Conservation (phyloP, 2,888 invertebrate species). For the Margaritifera margaritifera region DNA sequence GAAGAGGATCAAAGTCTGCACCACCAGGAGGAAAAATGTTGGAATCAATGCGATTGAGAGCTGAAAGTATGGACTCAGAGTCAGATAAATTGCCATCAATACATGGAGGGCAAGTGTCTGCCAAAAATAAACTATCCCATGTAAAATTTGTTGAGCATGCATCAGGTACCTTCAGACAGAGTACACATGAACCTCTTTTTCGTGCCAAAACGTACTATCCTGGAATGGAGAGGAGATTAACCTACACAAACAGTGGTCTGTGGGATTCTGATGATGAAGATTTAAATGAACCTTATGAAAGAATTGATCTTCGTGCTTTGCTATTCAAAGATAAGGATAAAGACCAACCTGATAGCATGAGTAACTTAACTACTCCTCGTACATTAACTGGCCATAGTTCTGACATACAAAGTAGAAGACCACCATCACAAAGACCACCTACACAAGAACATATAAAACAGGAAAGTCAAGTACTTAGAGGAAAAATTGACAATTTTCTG, state of each 20-base stretch:
- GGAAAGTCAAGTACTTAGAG: conserved; percentile 28
- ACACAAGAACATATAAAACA: conserved; percentile 30
- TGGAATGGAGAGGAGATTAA: conserved; percentile 23
- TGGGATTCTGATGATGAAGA: conserved; percentile 46
- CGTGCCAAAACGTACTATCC: conserved; percentile 38
- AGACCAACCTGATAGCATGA: conserved; percentile 33
- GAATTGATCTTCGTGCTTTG: conserved; percentile 52
- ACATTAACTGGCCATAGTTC: conserved; percentile 32
- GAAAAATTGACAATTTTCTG: conserved; percentile 41
- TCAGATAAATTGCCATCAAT: conserved; percentile 38
- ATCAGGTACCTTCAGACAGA: conserved; percentile 20
- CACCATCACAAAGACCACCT: conserved; percentile 25
- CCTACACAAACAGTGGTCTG: conserved; percentile 28
- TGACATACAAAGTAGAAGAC: conserved; percentile 14
- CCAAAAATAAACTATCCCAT: conserved; percentile 36
- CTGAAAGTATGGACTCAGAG: conserved; percentile 19
- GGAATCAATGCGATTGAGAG: conserved; percentile 12
- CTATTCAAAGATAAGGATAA: conserved; percentile 44
- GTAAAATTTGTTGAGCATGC: conserved; percentile 42
- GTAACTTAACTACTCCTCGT: conserved; percentile 30
- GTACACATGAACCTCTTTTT: conserved; percentile 28
- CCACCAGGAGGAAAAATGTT: conserved; percentile 32
- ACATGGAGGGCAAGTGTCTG: not conserved
- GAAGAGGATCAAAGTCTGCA: conserved; percentile 47
- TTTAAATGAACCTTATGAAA: conserved; percentile 43